Evolutionary conservation across 2,113 vertebrate species (phyloP).

Genomic region (Tetrax tetrax): DNA sequence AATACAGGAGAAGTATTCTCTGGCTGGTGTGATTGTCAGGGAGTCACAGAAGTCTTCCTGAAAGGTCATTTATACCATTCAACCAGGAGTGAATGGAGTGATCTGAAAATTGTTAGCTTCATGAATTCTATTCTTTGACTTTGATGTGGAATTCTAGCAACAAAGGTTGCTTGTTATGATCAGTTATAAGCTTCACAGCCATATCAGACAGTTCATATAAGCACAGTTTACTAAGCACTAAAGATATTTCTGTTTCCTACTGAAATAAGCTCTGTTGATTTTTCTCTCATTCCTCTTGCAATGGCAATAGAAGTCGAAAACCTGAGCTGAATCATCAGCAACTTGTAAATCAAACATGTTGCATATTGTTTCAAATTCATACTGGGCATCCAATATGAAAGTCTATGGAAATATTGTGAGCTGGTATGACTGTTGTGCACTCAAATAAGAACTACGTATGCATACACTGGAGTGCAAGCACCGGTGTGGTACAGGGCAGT

Average conservation of each 20-base stretch:
- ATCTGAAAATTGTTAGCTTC: slow-evolving; percentile 18
- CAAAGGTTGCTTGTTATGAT: background rate
- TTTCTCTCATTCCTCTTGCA: background rate
- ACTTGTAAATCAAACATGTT: background rate
- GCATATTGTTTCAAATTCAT: background rate
- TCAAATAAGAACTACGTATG: background rate
- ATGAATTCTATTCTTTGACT: slow-evolving; percentile 3
- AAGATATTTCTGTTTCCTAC: background rate
- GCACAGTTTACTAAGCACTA: background rate
- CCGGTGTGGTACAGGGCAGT: background rate
- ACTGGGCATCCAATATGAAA: background rate
- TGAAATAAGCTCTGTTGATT: background rate
- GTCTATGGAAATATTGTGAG: background rate
- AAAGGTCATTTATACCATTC: slow-evolving; percentile 16
- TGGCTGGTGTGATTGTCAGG: background rate
- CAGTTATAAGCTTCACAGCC: background rate
- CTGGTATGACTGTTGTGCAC: background rate
- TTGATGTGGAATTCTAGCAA: background rate
- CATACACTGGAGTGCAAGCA: background rate
- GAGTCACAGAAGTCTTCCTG: background rate
- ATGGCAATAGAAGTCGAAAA: background rate
- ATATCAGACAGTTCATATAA: background rate
- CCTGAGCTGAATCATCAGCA: background rate
- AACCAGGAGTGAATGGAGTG: background rate
- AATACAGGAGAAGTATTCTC: background rate